Base-by-base conservation (phyloP, 2,888 invertebrate species). In the Tetramorium bicarinatum region DNA sequence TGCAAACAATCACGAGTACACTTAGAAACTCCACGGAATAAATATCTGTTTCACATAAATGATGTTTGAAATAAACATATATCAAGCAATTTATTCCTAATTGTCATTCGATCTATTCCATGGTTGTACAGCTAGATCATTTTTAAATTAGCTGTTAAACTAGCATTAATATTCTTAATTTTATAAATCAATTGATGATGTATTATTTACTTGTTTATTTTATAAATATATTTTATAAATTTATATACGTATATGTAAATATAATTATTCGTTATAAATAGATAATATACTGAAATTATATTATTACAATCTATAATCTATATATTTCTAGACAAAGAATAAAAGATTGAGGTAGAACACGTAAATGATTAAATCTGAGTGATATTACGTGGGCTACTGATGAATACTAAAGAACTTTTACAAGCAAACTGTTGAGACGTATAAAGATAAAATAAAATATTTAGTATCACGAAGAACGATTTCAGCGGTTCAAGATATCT, bases 331-430 rank as follows among this genome's bases (percentile, higher is more conserved):
- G 69, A 56, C 44, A 41, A 77, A 54, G 41, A 13, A 67, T 41
- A 41, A 77, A 21, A 66, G n/a, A 0, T 77, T 77, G 41, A 38
- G 77, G n/a, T 77, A 77, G 69, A 54, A 49, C 44, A 56, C 11
- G n/a, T 56, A 54, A 54, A n/a, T 25, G 25, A 54, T 64, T 66
- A 25, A 75, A 64, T 6, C 3, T 3, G 11, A 62, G 52, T 13
- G n/a, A 1, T 11, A 66, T 52, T 41, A 7, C 38, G 25, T 38
- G 3, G 1, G 9, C 9, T 64, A 18, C n/a, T 11, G 7, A 62
- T 41, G 38, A 77, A 76, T 11, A 41, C 18, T 11, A 47, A 25
- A 62, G 11, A 21, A 13, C 8, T 47, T 3, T 76, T 3, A 0
- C 52, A 64, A 13, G 25, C 49, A 67, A 77, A 67, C 13, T 15